Evolutionary conservation across 2,888 invertebrate species (phyloP).

Genomic region (Ptychoptera albimana): DNA sequence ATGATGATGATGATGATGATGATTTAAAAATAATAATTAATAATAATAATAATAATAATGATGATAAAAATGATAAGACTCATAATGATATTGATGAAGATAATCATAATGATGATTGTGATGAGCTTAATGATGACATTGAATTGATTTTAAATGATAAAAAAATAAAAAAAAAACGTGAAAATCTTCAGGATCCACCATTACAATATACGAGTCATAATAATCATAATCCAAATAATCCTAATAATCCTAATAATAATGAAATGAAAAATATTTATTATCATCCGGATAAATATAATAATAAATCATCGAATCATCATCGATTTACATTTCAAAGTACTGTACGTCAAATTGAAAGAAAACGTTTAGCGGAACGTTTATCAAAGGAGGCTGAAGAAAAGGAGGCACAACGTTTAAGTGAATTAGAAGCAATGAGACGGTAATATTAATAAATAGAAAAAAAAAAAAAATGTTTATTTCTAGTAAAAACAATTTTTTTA

Average conservation of each 20-base stretch:
- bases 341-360: constrained; percentile 62
- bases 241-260: not conserved
- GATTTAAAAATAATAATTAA: not conserved
- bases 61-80: not conserved
- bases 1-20: too few species aligned
- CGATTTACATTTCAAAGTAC: constrained; percentile 75
- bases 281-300: not conserved
- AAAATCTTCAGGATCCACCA: constrained; percentile 8
- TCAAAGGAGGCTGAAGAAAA: constrained; percentile 61
- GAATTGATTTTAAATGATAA: too few species aligned
- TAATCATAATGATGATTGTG: not conserved
- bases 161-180: constrained; percentile 2
- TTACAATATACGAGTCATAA: not conserved
- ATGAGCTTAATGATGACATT: too few species aligned
- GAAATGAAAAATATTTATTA: too few species aligned
- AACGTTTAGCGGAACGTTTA: constrained; percentile 55
- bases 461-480: not conserved
- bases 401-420: constrained; percentile 56
- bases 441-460: constrained; percentile 10
- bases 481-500: not conserved
- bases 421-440: constrained; percentile 67
- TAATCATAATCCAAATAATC: not conserved
- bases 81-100: constrained; percentile 1
- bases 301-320: constrained; percentile 30
- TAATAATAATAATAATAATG: not conserved